These are phyloP conservation scores for Calidris pygmaea DNA, from an alignment of 2,113 vertebrate genomes.

Conservation along the genomic window DNA sequence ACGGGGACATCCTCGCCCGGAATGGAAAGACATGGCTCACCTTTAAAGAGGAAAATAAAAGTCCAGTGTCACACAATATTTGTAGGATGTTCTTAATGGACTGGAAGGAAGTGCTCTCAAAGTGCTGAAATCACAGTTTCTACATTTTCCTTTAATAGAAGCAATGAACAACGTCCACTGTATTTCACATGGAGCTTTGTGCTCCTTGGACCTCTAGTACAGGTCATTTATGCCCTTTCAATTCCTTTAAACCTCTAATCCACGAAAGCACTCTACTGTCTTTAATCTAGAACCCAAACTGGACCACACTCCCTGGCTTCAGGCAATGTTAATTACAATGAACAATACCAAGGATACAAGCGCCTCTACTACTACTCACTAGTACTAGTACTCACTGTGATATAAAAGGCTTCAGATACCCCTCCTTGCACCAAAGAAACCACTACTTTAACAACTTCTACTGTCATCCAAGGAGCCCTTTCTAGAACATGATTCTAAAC, in stretches of 20 bases:
- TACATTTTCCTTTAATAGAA: not conserved
- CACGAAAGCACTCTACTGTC: not conserved
- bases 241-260: not conserved
- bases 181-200: not conserved
- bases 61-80: not conserved
- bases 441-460: not conserved
- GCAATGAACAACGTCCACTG: fast-evolving
- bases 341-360: not conserved
- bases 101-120: not conserved
- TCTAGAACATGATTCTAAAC: not conserved
- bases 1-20: constrained; percentile 83
- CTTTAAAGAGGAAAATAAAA: constrained; percentile 21
- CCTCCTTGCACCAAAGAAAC: not conserved
- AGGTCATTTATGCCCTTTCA: not conserved
- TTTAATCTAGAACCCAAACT: not conserved
- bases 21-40: constrained; percentile 89
- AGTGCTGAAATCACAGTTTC: not conserved
- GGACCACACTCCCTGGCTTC: fast-evolving
- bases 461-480: not conserved
- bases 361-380: not conserved
- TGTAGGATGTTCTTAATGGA: not conserved
- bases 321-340: not conserved
- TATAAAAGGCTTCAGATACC: not conserved
- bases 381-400: not conserved
- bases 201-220: not conserved